Percentiles rank a stretch among this genome's conserved stretches.
Evolutionary conservation across 2,888 invertebrate species (phyloP).

Genomic region (Lymantria monacha): DNA sequence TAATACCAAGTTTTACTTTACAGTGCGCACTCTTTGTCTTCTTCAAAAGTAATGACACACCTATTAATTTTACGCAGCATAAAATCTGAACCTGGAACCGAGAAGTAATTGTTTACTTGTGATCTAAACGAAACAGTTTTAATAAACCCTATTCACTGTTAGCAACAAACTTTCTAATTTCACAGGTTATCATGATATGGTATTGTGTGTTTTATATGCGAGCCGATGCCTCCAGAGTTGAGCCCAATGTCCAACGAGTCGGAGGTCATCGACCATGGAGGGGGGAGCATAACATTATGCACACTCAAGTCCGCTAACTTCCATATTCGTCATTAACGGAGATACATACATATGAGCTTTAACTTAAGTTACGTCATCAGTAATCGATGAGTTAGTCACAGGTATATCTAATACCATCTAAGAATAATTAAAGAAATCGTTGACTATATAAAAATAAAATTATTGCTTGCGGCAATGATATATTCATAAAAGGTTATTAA

Average conservation of each 20-base stretch:
- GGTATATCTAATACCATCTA: background rate
- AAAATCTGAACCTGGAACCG: too few species aligned
- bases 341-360: constrained; percentile 15
- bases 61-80: too few species aligned
- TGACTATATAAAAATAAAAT: background rate
- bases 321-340: constrained; percentile 25
- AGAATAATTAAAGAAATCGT: background rate
- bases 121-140: too few species aligned
- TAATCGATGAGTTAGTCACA: background rate
- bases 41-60: too few species aligned
- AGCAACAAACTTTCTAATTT: constrained; percentile 17
- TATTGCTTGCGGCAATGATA: background rate
- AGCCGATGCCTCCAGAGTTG: constrained; percentile 49
- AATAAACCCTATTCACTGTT: background rate
- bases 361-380: constrained; percentile 30
- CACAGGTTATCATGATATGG: constrained; percentile 18
- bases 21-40: too few species aligned
- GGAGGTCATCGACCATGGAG: constrained; percentile 63
- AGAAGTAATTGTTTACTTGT: too few species aligned
- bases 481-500: background rate
- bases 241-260: constrained; percentile 51
- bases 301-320: constrained; percentile 23
- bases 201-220: constrained; percentile 57
- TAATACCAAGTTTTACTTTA: too few species aligned
- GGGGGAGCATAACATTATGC: constrained; percentile 34